Conservation (phyloP, 2,888 invertebrate species). For the Yponomeuta cagnagella region DNA sequence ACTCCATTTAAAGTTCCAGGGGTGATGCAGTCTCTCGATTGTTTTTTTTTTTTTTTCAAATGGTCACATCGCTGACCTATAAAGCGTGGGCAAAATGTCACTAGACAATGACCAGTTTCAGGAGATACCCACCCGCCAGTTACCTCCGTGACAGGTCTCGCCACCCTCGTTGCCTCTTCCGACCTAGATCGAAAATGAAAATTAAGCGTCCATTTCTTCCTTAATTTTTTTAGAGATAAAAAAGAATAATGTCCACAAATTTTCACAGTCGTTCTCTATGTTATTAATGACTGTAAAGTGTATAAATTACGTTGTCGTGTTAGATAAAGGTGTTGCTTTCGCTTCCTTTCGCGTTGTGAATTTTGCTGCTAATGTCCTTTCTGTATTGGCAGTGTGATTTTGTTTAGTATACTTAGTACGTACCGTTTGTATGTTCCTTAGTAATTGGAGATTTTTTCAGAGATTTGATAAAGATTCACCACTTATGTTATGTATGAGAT, state of each 20-base stretch:
- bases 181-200: conserved; percentile 74
- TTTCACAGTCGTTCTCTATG: conserved; percentile 38
- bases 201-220: conserved; percentile 65
- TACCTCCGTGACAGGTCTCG: conserved; percentile 54
- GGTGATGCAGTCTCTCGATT: too few relatives aligned
- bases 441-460: neutral
- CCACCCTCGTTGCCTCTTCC: conserved; percentile 64
- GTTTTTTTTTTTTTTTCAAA: too few relatives aligned
- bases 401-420: neutral
- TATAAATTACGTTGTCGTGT: conserved; percentile 28
- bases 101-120: neutral
- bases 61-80: neutral
- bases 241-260: conserved; percentile 56
- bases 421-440: neutral
- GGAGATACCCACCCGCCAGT: conserved; percentile 71
- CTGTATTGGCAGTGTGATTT: neutral
- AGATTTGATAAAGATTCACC: neutral
- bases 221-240: conserved; percentile 49
- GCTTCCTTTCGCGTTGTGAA: conserved; percentile 17
- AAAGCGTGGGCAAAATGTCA: neutral
- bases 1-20: too few relatives aligned
- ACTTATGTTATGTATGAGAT: too few relatives aligned
- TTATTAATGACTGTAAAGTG: conserved; percentile 34
- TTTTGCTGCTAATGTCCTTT: conserved; percentile 3
- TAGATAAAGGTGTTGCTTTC: conserved; percentile 19